A percentile compares a stretch with the other conserved stretches of the same genome.
phyloP scores from a whole-genome alignment of 2,797 vertebrate genomes.

The Platyrinchus mystaceus region DNA sequence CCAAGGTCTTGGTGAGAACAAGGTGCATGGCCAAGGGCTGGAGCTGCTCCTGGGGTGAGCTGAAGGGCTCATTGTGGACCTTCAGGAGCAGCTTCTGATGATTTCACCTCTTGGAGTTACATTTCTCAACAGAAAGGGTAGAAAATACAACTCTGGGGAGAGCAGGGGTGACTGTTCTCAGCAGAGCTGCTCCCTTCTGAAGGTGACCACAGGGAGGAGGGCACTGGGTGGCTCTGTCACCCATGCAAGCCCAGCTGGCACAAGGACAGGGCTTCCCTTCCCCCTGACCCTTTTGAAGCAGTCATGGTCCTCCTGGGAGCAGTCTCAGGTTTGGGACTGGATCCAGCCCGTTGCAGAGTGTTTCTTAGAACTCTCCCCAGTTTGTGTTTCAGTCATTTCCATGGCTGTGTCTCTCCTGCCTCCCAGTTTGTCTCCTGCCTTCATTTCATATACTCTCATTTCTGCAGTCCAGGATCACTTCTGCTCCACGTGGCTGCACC shows the following conservation, averaged over 20 bases:
- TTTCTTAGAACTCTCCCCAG: background rate
- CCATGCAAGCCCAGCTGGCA: fast-evolving
- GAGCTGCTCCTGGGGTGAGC: background rate
- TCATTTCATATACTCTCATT: background rate
- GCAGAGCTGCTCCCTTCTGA: background rate
- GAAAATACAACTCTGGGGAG: background rate
- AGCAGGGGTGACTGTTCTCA: background rate
- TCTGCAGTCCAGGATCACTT: background rate
- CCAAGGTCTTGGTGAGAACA: background rate
- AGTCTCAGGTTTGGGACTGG: background rate
- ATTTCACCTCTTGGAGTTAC: background rate
- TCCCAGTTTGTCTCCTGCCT: background rate
- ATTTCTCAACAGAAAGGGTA: background rate
- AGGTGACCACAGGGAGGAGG: background rate
- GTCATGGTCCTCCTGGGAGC: background rate
- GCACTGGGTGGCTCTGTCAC: background rate
- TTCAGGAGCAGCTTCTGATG: background rate
- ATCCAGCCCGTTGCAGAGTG: background rate
- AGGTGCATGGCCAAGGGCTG: background rate
- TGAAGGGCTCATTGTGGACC: fast-evolving
- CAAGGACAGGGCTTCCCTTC: fast-evolving
- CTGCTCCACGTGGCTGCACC: background rate
- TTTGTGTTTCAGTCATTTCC: background rate
- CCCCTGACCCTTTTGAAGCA: background rate
- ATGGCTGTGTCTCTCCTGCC: fast-evolving